These are phyloP conservation scores for Daphoenositta chrysoptera DNA, from an alignment of 2,113 vertebrate genomes.

Conservation along the genomic window DNA sequence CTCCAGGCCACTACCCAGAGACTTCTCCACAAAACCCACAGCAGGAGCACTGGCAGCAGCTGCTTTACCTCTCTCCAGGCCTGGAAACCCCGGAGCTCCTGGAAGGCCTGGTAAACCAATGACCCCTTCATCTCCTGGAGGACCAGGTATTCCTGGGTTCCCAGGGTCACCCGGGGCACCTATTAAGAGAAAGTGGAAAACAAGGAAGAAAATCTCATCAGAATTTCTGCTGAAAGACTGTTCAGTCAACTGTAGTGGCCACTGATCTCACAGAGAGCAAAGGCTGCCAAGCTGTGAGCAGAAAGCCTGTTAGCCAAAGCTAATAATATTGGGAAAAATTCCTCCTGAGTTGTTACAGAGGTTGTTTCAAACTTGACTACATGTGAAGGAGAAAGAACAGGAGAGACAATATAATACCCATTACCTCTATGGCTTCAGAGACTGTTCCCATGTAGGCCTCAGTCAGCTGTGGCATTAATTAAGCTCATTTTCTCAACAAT, in stretches of 20 bases:
- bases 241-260: not conserved
- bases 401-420: not conserved
- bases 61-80: constrained; percentile 70
- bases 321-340: not conserved
- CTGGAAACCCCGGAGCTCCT: constrained; percentile 75
- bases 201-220: not conserved
- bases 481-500: not conserved
- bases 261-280: not conserved
- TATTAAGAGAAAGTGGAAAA: constrained; percentile 22
- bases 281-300: not conserved
- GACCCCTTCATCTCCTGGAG: constrained; percentile 76
- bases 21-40: not conserved
- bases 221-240: not conserved
- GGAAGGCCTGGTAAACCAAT: constrained; percentile 75
- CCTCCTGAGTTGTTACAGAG: not conserved
- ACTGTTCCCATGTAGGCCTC: not conserved
- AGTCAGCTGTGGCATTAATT: not conserved
- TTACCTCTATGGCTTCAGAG: not conserved
- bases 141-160: constrained; percentile 71
- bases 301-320: not conserved
- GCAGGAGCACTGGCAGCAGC: not conserved
- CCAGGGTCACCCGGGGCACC: constrained; percentile 81
- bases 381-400: not conserved
- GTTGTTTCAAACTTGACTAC: not conserved
- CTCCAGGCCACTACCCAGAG: not conserved